phyloP scores from a whole-genome alignment of 2,113 vertebrate genomes.

The Cathartes aura region DNA sequence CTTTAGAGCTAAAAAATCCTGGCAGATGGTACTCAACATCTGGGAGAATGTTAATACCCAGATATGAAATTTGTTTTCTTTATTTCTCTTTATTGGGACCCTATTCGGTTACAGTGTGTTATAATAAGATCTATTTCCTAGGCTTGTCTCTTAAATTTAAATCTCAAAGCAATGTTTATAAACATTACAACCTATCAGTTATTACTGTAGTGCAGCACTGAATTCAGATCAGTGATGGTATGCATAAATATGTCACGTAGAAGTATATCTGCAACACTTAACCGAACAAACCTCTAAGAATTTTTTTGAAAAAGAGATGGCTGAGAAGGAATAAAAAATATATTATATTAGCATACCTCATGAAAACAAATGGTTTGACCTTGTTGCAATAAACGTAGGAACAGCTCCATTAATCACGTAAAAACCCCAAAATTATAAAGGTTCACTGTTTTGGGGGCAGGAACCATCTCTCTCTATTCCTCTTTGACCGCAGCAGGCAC shows the following conservation, averaged over 20 bases:
- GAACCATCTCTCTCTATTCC: neutral
- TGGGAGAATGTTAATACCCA: conserved; percentile 26
- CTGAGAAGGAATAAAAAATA: neutral
- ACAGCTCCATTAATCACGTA: neutral
- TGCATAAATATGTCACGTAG: neutral
- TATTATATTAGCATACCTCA: neutral
- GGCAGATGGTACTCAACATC: conserved; percentile 42
- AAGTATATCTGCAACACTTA: neutral
- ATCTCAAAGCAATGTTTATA: conserved; percentile 4
- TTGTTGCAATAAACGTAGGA: neutral
- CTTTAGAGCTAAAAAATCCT: neutral
- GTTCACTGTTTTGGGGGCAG: neutral
- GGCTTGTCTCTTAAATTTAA: conserved; percentile 42
- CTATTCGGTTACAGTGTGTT: neutral
- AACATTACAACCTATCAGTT: conserved; percentile 13
- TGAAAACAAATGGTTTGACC: conserved; percentile 20
- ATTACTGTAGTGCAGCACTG: neutral
- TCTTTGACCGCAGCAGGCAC: neutral
- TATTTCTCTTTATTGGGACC: neutral
- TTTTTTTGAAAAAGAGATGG: neutral
- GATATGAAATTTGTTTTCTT: conserved; percentile 45
- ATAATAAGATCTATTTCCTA: conserved; percentile 35
- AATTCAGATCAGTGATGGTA: neutral
- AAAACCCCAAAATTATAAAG: neutral
- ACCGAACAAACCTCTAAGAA: neutral